These are phyloP conservation scores for Dryococelus australis DNA, from an alignment of 2,888 invertebrate species.

Conservation along the genomic window DNA sequence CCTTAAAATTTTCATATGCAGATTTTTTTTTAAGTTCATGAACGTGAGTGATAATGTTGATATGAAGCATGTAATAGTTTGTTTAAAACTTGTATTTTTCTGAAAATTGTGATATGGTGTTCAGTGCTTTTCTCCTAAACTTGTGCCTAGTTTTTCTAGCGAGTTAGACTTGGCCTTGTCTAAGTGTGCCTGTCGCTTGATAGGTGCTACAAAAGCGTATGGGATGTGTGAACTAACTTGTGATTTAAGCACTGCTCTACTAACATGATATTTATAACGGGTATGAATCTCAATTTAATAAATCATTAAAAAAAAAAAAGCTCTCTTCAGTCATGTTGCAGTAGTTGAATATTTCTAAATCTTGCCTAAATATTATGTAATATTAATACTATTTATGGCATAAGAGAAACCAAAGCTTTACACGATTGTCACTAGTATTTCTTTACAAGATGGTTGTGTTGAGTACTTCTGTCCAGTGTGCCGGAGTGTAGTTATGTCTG, in stretches of 20 bases:
- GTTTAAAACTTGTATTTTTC: background rate
- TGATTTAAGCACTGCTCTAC: slow-evolving; percentile 20
- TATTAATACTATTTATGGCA: background rate
- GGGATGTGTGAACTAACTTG: slow-evolving; percentile 31
- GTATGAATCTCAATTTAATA: slow-evolving; percentile 43
- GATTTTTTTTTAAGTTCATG: background rate
- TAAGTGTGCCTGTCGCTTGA: slow-evolving; percentile 28
- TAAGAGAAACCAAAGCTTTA: slow-evolving; percentile 10
- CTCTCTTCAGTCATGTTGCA: slow-evolving; percentile 32
- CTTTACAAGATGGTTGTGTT: slow-evolving; percentile 3
- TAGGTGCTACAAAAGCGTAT: slow-evolving; percentile 5
- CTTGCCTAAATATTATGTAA: slow-evolving; percentile 1
- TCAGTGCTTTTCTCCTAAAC: slow-evolving; percentile 35
- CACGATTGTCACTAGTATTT: slow-evolving; percentile 10
- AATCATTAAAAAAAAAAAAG: slow-evolving; percentile 29
- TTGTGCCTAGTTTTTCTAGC: slow-evolving; percentile 33
- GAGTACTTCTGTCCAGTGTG: slow-evolving; percentile 16
- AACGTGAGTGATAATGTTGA: background rate
- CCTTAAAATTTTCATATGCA: background rate
- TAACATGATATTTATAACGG: slow-evolving; percentile 38
- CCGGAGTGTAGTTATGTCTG: slow-evolving; percentile 31
- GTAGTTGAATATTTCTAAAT: slow-evolving; percentile 16
- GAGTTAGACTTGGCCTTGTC: slow-evolving; percentile 38
- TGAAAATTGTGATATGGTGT: slow-evolving; percentile 11
- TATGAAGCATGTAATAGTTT: background rate